phyloP scores from a whole-genome alignment of 2,113 vertebrate genomes.

The Garra rufa region DNA sequence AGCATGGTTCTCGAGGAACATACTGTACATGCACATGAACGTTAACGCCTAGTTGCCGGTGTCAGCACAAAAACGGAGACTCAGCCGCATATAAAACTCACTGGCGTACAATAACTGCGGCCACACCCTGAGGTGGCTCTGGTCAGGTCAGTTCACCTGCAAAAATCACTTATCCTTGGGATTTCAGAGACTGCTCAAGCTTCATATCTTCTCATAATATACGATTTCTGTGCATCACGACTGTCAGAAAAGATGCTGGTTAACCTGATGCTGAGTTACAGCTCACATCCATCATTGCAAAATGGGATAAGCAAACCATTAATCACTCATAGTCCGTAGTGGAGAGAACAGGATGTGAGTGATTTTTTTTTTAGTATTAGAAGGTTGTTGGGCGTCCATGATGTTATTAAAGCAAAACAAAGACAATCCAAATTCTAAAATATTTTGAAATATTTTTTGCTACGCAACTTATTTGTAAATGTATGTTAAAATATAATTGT shows the following conservation, averaged over 20 bases:
- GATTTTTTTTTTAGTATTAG: background rate
- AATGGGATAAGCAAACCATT: slow-evolving; percentile 23
- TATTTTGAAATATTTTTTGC: background rate
- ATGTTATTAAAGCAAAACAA: background rate
- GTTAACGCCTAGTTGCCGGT: background rate
- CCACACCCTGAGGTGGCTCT: slow-evolving; percentile 1
- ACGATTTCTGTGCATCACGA: background rate
- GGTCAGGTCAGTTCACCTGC: slow-evolving; percentile 2
- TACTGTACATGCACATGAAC: slow-evolving; percentile 16
- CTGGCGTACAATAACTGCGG: background rate
- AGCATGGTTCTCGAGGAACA: slow-evolving; percentile 16
- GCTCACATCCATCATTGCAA: background rate
- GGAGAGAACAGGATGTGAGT: slow-evolving; percentile 6
- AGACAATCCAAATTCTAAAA: background rate
- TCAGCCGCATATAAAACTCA: background rate
- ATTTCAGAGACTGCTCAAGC: background rate
- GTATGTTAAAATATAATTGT: background rate
- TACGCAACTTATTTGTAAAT: background rate
- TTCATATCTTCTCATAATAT: background rate
- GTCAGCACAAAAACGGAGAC: slow-evolving; percentile 20
- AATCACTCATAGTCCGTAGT: background rate
- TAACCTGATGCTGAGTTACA: slow-evolving; percentile 5
- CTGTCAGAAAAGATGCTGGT: slow-evolving; percentile 23
- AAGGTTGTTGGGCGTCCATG: background rate
- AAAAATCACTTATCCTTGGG: background rate